phyloP scores from a whole-genome alignment of 2,113 vertebrate species.

The Prunella himalayana region DNA sequence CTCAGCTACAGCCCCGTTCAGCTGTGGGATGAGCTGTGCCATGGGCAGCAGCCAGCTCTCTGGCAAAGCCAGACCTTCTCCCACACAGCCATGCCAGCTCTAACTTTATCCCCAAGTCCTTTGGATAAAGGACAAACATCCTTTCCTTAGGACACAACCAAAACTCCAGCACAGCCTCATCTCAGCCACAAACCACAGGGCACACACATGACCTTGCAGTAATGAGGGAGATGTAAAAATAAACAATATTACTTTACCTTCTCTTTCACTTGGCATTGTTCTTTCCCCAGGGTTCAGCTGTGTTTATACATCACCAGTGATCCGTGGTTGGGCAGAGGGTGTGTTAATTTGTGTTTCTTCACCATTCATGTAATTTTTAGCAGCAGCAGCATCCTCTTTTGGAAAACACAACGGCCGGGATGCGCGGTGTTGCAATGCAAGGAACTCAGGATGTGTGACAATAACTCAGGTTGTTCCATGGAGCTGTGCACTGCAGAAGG shows the following conservation, averaged over 20 bases:
- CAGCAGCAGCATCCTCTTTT: conserved; percentile 31
- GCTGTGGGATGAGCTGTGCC: not conserved
- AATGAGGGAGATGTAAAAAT: not conserved
- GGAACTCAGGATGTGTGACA: not conserved
- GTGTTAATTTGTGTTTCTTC: conserved; percentile 18
- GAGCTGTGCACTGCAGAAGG: not conserved
- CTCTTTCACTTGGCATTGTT: not conserved
- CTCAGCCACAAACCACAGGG: not conserved
- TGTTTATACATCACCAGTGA: not conserved
- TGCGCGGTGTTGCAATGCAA: not conserved
- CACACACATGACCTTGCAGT: not conserved
- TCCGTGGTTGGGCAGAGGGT: not conserved
- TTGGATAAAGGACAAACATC: not conserved
- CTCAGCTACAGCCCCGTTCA: rapidly evolving
- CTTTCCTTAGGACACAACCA: not conserved
- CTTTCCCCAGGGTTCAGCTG: not conserved
- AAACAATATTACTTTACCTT: not conserved
- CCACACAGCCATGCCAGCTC: not conserved
- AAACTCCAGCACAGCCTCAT: not conserved
- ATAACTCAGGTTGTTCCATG: rapidly evolving
- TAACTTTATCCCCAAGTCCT: not conserved
- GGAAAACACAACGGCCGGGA: not conserved
- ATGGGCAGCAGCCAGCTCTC: not conserved
- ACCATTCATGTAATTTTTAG: conserved; percentile 17
- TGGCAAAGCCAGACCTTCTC: not conserved